Conservation (phyloP, 2,797 vertebrate species). For the Acropternis orthonyx region DNA sequence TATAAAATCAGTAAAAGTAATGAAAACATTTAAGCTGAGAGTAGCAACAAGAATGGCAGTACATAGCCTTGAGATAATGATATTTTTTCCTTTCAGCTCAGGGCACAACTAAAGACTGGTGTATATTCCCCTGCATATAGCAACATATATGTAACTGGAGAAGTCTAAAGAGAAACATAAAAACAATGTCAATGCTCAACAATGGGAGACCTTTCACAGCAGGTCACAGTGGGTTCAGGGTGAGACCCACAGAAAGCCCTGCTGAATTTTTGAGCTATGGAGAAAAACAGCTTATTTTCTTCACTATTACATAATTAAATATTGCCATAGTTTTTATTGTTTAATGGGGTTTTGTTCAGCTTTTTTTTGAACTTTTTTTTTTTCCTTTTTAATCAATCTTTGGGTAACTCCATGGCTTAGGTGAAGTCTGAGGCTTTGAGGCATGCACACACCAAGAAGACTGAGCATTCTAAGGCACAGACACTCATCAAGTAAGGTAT, state of each 20-base stretch:
- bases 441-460: background rate
- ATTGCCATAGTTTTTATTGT: background rate
- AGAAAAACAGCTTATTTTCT: background rate
- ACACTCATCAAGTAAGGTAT: background rate
- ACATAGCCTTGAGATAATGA: conserved; percentile 36
- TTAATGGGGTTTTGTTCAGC: background rate
- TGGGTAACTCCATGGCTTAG: background rate
- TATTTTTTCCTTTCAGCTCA: conserved; percentile 54
- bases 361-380: background rate
- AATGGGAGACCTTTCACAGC: background rate
- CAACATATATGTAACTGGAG: background rate
- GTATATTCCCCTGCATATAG: background rate
- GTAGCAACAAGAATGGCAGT: conserved; percentile 37
- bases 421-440: background rate
- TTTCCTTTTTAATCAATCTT: background rate
- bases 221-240: background rate
- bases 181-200: background rate
- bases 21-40: conserved; percentile 6
- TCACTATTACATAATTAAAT: background rate
- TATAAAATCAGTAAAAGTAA: conserved; percentile 49
- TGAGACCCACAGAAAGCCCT: background rate
- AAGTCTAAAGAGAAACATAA: background rate
- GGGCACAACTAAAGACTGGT: background rate
- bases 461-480: background rate
- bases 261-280: background rate